Percentiles rank a stretch among this genome's conserved stretches.
phyloP scores from a whole-genome alignment of 2,888 invertebrate genomes.

The Parascotia fuliginaria region DNA sequence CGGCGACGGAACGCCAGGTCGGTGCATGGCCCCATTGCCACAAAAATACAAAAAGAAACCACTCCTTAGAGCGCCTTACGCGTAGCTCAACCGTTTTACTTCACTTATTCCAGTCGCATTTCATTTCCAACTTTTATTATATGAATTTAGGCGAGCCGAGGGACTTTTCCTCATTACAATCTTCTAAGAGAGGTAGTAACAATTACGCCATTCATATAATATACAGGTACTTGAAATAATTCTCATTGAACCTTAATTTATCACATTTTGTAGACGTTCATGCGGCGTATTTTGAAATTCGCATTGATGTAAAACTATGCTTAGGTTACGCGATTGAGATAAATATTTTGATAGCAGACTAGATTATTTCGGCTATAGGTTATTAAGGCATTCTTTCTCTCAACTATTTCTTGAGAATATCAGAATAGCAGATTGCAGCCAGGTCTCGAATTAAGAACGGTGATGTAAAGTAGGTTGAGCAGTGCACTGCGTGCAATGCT shows the following conservation, averaged over 20 bases:
- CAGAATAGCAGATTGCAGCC: no score
- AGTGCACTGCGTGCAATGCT: no score
- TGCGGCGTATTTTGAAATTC: no score
- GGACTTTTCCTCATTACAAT: background rate
- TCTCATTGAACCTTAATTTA: slow-evolving; percentile 1
- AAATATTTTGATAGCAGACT: no score
- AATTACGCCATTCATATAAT: slow-evolving; percentile 12
- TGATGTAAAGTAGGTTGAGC: no score
- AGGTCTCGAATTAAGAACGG: no score
- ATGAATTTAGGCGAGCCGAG: slow-evolving; percentile 24
- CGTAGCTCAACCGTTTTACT: slow-evolving; percentile 18
- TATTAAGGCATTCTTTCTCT: no score
- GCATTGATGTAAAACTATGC: no score
- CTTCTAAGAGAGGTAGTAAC: slow-evolving; percentile 4
- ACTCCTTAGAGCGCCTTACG: slow-evolving; percentile 15
- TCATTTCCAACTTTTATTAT: slow-evolving; percentile 29
- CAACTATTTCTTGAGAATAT: no score
- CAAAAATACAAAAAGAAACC: slow-evolving; percentile 30
- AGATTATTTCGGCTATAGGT: no score
- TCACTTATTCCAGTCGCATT: slow-evolving; percentile 36
- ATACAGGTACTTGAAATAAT: slow-evolving; percentile 3
- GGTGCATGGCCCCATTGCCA: slow-evolving; percentile 17
- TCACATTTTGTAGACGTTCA: background rate
- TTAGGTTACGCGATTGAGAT: no score
- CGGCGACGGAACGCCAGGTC: slow-evolving; percentile 27